Evolutionary conservation across 2,888 invertebrate species (phyloP).

Genomic region (Pherbina coryleti): DNA sequence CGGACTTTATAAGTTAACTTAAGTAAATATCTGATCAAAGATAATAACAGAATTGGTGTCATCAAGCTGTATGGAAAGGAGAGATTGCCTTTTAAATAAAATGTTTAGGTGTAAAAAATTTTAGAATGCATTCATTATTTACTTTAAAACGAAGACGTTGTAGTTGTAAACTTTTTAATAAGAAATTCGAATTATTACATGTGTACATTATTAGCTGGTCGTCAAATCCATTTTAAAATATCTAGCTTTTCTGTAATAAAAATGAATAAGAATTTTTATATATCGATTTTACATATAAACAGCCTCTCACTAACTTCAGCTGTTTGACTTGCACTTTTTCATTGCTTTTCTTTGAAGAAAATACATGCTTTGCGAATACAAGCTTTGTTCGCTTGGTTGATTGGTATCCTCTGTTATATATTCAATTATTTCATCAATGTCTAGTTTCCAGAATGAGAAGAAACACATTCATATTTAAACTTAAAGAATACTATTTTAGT

Average conservation of each 20-base stretch:
- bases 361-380: constrained; percentile 44
- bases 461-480: neutral
- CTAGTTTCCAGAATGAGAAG: constrained; percentile 54
- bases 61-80: constrained; percentile 58
- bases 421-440: constrained; percentile 55
- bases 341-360: constrained; percentile 42
- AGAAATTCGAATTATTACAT: constrained; percentile 59
- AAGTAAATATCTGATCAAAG: constrained; percentile 52
- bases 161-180: constrained; percentile 53
- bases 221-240: constrained; percentile 56
- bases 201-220: constrained; percentile 63
- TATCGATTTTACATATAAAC: too few species aligned
- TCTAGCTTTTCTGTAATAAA: constrained; percentile 55
- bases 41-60: constrained; percentile 53
- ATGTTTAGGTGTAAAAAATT: too few species aligned
- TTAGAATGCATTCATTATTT: constrained; percentile 26
- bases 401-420: constrained; percentile 27
- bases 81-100: constrained; percentile 56
- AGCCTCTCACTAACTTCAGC: constrained; percentile 48
- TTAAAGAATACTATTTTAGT: neutral
- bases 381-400: constrained; percentile 21
- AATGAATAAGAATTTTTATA: constrained; percentile 20
- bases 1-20: constrained; percentile 61
- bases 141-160: too few species aligned
- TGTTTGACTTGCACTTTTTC: constrained; percentile 42